A percentile compares a stretch with the other conserved stretches of the same genome.
Conservation (phyloP, 2,797 vertebrate species). For the Paramormyrops hopkinsi region DNA sequence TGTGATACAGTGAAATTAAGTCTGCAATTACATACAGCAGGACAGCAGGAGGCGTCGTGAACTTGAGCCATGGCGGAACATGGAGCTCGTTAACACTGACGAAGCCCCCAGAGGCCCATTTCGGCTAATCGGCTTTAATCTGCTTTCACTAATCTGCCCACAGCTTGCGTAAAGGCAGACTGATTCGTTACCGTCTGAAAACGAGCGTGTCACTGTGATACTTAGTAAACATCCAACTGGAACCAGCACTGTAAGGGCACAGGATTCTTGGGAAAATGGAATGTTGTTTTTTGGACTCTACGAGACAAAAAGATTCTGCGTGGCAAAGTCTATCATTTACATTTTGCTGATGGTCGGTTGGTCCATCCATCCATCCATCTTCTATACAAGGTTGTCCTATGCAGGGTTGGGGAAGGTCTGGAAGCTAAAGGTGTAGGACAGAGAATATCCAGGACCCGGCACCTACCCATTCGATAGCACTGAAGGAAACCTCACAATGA, state of each 20-base stretch:
- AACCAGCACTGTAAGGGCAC: not conserved
- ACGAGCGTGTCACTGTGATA: not conserved
- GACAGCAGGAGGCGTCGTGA: not conserved
- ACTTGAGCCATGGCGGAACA: not conserved
- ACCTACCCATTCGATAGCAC: not conserved
- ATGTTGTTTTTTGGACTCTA: not conserved
- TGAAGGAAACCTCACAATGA: not conserved
- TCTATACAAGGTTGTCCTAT: not conserved
- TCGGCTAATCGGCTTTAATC: not conserved
- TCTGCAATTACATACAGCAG: not conserved
- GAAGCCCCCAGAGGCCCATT: not conserved
- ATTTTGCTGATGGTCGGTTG: not conserved
- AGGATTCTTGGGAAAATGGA: not conserved
- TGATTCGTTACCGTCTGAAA: not conserved
- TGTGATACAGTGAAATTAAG: not conserved
- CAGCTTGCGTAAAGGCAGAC: not conserved
- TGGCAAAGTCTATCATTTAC: not conserved
- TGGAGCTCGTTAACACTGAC: not conserved
- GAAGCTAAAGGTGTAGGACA: not conserved
- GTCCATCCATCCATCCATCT: not conserved
- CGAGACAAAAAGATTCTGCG: not conserved
- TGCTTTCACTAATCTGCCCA: not conserved
- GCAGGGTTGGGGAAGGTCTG: not conserved
- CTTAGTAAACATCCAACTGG: not conserved
- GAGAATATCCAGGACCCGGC: not conserved